phyloP scores from a whole-genome alignment of 2,888 invertebrate genomes.

The Parthenolecanium corni region DNA sequence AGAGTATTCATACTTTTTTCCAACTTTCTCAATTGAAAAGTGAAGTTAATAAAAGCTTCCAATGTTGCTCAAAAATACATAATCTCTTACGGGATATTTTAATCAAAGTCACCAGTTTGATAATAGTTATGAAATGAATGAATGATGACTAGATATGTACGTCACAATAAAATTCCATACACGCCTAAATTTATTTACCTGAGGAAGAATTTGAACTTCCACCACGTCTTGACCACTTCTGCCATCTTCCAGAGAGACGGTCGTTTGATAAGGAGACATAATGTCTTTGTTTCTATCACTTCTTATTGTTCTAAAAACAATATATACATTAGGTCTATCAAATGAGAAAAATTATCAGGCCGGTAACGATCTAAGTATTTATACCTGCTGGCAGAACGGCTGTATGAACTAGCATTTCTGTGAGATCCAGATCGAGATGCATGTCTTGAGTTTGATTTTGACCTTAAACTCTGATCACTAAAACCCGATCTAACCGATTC shows the following conservation, averaged over 20 bases:
- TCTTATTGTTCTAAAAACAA: constrained; percentile 1
- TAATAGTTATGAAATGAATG: too few relatives aligned
- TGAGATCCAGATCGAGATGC: constrained; percentile 22
- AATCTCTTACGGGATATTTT: too few relatives aligned
- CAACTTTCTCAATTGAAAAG: too few relatives aligned
- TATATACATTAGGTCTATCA: background rate
- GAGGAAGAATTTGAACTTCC: constrained; percentile 86
- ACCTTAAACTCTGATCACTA: constrained; percentile 25
- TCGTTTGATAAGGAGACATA: constrained; percentile 80
- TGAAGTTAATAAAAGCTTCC: too few relatives aligned
- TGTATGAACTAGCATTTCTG: constrained; percentile 19
- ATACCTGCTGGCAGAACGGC: constrained; percentile 13
- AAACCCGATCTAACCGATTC: constrained; percentile 57
- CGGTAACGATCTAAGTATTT: background rate
- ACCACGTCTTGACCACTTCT: constrained; percentile 80
- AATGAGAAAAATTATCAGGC: background rate
- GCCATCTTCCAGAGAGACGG: constrained; percentile 67
- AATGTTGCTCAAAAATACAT: too few relatives aligned
- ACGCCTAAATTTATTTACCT: constrained; percentile 36
- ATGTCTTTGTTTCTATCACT: constrained; percentile 21
- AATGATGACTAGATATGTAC: too few relatives aligned
- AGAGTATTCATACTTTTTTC: too few relatives aligned
- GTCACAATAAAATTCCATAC: too few relatives aligned
- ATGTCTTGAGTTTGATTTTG: constrained; percentile 22
- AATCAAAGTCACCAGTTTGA: too few relatives aligned